Evolutionary conservation across 2,888 invertebrate genomes (phyloP).

Genomic region (Allophyes oxyacanthae): DNA sequence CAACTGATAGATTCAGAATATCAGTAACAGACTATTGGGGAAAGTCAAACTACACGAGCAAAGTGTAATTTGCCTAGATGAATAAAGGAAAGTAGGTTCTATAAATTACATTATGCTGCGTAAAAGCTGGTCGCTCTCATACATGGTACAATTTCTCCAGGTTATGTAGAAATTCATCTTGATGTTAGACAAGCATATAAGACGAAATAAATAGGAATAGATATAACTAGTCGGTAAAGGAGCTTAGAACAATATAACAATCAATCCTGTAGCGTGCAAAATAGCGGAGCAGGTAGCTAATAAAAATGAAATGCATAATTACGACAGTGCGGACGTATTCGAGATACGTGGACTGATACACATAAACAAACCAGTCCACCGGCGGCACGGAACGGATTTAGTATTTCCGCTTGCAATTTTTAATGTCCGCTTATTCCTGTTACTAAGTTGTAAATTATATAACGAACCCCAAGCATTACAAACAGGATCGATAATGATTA

Average conservation of each 20-base stretch:
- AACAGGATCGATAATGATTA: conserved; percentile 23
- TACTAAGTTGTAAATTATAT: conserved; percentile 35
- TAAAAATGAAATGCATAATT: conserved; percentile 60
- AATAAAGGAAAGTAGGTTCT: conserved; percentile 51
- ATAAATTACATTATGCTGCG: conserved; percentile 44
- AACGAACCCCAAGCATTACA: conserved; percentile 19
- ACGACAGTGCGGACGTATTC: conserved; percentile 58
- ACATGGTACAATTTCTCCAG: conserved; percentile 31
- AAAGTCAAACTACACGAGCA: conserved; percentile 38
- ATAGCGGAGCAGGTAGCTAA: conserved; percentile 32
- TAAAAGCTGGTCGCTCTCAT: conserved; percentile 34
- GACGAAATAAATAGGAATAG: conserved; percentile 22
- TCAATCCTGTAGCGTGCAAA: conserved; percentile 11
- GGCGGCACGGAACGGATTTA: conserved; percentile 65
- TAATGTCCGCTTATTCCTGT: conserved; percentile 31
- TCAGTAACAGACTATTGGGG: conserved; percentile 20
- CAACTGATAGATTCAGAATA: conserved; percentile 30
- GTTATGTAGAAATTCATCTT: conserved; percentile 29
- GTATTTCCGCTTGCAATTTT: conserved; percentile 57
- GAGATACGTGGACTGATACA: conserved; percentile 65
- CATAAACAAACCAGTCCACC: conserved; percentile 59
- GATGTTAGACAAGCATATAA: conserved; percentile 21
- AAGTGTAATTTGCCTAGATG: conserved; percentile 51
- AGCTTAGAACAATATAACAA: conserved; percentile 14
- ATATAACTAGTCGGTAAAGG: conserved; percentile 1